Evolutionary conservation across 2,888 invertebrate species (phyloP), one percentile per base, ranked within the genome.

Genomic region (Embidobia sp.): DNA sequence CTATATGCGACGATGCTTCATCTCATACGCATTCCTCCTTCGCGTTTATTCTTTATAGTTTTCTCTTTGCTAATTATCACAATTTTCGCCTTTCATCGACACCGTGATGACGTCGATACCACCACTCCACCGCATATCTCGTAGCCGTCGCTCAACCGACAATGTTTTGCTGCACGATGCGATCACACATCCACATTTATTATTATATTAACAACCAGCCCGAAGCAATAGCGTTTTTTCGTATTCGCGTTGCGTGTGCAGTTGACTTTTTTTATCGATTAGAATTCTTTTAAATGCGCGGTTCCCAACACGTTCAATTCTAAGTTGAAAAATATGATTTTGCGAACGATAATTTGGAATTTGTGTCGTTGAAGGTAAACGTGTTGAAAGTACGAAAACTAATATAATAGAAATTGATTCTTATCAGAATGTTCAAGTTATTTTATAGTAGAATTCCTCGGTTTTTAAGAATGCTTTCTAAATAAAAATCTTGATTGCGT

Each of bases 51-150:
- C 79, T 77, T 81, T 76, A 77, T 83, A 81, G 69, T 83, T 84
- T 81, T 81, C 81, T 82, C 81, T 82, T 85, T 83, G 80, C 84
- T 82, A 80, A 81, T 86, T 86, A 86, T 86, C 86, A 86, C 86
- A 86, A 83, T 84, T 85, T 86, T 84, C 82, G 79, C 82, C 80
- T 80, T 27, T 61, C 35, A 77, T 80, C 74, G 80, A 59, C 81
- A 69, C 75, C 69, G 57, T 40, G 31, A 37, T 49, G n/a, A n/a
- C n/a, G 61, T 37, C 66, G 66, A 46, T 55, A 33, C 3, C 49
- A 57, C 63, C 10, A 29, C 44, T 15, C 35, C 33, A 10, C 35
- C 33, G 11, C 46, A 26, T 35, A 22, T 31, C 33, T 63, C 18
- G 42, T 26, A 10, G 22, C 51, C 64, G 53, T 66, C 67, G 57